Evolutionary conservation across 2,113 vertebrate genomes (phyloP).

Genomic region (Corydoras maculifer): DNA sequence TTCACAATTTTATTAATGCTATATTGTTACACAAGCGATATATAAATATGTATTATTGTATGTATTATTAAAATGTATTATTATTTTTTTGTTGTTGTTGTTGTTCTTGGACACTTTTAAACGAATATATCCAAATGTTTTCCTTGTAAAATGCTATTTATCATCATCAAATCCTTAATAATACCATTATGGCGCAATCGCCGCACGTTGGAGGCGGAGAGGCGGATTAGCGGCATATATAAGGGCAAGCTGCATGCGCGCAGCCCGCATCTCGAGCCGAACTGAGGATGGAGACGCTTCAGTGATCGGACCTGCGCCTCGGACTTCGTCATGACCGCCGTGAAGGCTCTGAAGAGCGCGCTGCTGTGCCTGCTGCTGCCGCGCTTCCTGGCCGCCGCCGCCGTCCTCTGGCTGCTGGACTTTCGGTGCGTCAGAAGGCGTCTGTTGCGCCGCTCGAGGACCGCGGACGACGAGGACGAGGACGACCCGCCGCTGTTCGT

Average conservation of each 20-base stretch:
- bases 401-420: slow-evolving; percentile 93
- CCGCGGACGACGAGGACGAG: slow-evolving; percentile 51
- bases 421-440: slow-evolving; percentile 89
- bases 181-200: slow-evolving; percentile 68
- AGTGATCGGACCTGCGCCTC: neutral
- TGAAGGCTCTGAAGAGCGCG: slow-evolving; percentile 80
- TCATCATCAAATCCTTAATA: too few relatives aligned
- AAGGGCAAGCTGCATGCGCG: slow-evolving; percentile 62
- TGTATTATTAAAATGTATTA: too few relatives aligned
- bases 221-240: slow-evolving; percentile 90
- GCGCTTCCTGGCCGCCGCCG: slow-evolving; percentile 84
- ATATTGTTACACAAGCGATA: too few relatives aligned
- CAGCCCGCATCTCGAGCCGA: slow-evolving; percentile 51
- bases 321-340: slow-evolving; percentile 65
- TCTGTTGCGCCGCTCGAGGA: slow-evolving; percentile 66
- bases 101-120: slow-evolving; percentile 68
- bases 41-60: too few relatives aligned
- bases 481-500: slow-evolving; percentile 88
- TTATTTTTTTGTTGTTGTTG: too few relatives aligned
- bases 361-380: slow-evolving; percentile 82
- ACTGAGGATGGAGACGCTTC: slow-evolving; percentile 63
- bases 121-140: too few relatives aligned
- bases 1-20: too few relatives aligned
- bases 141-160: too few relatives aligned
- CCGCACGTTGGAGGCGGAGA: slow-evolving; percentile 83